Conservation (phyloP, 2,797 vertebrate genomes). For the Acanthurus lineatus region DNA sequence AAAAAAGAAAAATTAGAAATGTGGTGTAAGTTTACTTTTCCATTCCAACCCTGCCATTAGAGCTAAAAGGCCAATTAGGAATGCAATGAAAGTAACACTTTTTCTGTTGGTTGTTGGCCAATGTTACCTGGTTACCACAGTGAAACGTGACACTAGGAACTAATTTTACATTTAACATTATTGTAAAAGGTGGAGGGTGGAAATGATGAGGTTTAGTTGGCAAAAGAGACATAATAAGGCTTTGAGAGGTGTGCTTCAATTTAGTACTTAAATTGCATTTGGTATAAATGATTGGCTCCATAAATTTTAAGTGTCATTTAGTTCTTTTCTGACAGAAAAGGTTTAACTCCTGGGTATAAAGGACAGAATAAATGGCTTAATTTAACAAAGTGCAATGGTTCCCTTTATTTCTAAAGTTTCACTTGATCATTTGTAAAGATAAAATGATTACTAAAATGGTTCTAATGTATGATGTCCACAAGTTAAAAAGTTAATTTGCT, state of each 20-base stretch:
- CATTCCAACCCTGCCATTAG: not conserved
- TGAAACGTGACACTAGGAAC: not conserved
- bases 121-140: not conserved
- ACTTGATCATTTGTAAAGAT: not conserved
- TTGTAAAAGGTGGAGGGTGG: not conserved
- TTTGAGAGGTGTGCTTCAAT: not conserved
- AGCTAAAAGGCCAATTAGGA: not conserved
- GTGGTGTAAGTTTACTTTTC: no score
- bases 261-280: conserved; percentile 8
- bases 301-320: not conserved
- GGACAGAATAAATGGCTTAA: not conserved
- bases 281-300: not conserved
- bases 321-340: not conserved
- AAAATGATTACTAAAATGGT: not conserved
- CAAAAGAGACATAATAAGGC: not conserved
- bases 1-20: no score
- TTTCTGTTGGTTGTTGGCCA: not conserved
- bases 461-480: not conserved
- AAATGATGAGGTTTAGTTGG: not conserved
- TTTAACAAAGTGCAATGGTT: not conserved
- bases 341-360: not conserved
- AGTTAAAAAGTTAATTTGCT: not conserved
- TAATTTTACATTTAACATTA: not conserved
- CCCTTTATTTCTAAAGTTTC: not conserved
- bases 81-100: not conserved